Conservation (phyloP, 2,797 vertebrate species). For the Atherinosoma microstoma region DNA sequence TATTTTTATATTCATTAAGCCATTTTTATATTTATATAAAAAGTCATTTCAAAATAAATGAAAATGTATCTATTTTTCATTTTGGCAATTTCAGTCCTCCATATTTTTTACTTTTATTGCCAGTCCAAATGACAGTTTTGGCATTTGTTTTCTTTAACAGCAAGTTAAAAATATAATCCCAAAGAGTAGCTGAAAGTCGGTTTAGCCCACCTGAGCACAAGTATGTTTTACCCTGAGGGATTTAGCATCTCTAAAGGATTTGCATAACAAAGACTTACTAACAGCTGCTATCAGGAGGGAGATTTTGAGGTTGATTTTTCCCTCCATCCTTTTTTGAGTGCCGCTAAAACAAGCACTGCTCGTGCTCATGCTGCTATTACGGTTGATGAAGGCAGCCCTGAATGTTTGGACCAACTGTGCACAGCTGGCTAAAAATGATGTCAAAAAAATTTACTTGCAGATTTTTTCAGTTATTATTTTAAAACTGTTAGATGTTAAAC, state of each 20-base stretch:
- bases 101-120: too few species aligned
- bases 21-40: too few species aligned
- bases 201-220: conserved; percentile 26
- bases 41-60: too few species aligned
- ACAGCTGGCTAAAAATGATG: conserved; percentile 27
- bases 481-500: conserved; percentile 29
- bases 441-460: conserved; percentile 35
- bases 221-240: conserved; percentile 21
- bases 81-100: too few species aligned
- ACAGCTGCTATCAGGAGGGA: conserved; percentile 9
- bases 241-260: conserved; percentile 30
- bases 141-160: too few species aligned
- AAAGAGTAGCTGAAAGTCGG: conserved; percentile 18
- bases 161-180: neutral
- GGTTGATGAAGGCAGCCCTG: conserved; percentile 20
- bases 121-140: too few species aligned
- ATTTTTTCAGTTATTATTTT: conserved; percentile 19
- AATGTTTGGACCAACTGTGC: conserved; percentile 4
- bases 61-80: too few species aligned
- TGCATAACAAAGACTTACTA: conserved; percentile 39
- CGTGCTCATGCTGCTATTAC: conserved; percentile 4
- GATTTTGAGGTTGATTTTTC: conserved; percentile 7
- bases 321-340: conserved; percentile 14
- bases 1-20: too few species aligned
- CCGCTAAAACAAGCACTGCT: conserved; percentile 24